Evolutionary conservation across 2,888 invertebrate species (phyloP), one percentile per base, ranked within the genome.

Genomic region (Microctonus brassicae): DNA sequence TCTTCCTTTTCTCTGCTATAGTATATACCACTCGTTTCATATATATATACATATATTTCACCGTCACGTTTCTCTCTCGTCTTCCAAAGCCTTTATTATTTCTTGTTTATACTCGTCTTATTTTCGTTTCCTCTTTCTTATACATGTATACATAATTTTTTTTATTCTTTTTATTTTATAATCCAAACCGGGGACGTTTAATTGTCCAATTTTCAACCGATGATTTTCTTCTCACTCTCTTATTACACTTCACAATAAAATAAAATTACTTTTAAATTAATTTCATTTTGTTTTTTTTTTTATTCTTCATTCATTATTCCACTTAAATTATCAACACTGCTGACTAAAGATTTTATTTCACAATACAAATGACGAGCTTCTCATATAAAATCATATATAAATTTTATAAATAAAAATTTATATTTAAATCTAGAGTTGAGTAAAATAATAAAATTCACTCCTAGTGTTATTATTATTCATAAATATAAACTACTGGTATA

Each of bases 161-260:
- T 75, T 53, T 58, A 53, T 73, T 74, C 70, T 53, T 65, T 70
- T 77, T 74, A 74, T 75, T 76, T 75, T 75, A 73, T 77, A 77
- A 73, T 74, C 63, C 74, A 67, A 60, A 66, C 63, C 62, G 75
- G 76, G 69, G 62, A 73, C 78, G 80, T 85, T 84, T 85, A 82
- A 85, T 84, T 83, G 85, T 84, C 79, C 79, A 78, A 76, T 77
- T 80, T 80, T 76, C 67, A 75, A 68, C 77, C 79, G 80, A 81
- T 81, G 82, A 82, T 82, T 82, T 80, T 75, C 72, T 70, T 75
- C 76, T 78, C 76, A 4, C 9, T 17, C 47, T 13, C 20, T 62
- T 67, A 47, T 70, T 61, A 24, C n/a, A 33, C 33, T 52, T 47
- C 17, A 17, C 36, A 55, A 58, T 57, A 69, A 24, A 24, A 53